Base-by-base conservation (phyloP, 1,140 invertebrate species). In the Patella vulgata region DNA sequence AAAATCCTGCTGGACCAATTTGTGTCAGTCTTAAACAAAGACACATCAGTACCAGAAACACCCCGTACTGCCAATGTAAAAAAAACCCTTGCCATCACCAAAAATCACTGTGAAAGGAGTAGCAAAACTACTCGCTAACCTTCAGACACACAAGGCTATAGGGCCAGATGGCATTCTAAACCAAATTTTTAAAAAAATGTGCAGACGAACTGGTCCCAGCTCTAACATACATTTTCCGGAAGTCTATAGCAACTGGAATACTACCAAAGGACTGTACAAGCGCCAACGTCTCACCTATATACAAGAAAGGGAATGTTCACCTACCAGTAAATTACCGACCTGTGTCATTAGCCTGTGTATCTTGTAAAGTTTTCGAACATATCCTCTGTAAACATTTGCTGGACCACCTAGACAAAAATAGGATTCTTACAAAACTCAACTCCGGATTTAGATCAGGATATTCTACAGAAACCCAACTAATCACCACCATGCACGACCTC, bases 1-100 rank as follows among this genome's bases (percentile, higher is more conserved):
- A 11, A 68, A 17, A 61, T 66, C 9, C 44, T 68, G 23, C 25
- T 68, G 5, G 40, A 68, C 2, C 63, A 70, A 42, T 70, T 70
- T 42, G 27, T 46, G 28, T 62, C 63, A 8, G 67, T 62, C 11
- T 66, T 70, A 42, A 70, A 63, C 21, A 59, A 50, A 51, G 36
- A 27, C 23, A 19, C 21, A 3, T 19, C 9, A 17, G 2, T 14
- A 31, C 50, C 25, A n/a, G n/a, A n/a, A n/a, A n/a, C n/a, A n/a
- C n/a, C n/a, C n/a, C n/a, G n/a, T n/a, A n/a, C n/a, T n/a, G n/a
- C n/a, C n/a, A n/a, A n/a, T n/a, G n/a, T n/a, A n/a, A n/a, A n/a
- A n/a, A n/a, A n/a, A n/a, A n/a, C n/a, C n/a, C n/a, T n/a, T n/a
- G n/a, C n/a, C n/a, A n/a, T n/a, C n/a, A n/a, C n/a, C n/a, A n/a